Base-by-base conservation (phyloP, 1,140 invertebrate species). In the Drosophila punjabiensis region DNA sequence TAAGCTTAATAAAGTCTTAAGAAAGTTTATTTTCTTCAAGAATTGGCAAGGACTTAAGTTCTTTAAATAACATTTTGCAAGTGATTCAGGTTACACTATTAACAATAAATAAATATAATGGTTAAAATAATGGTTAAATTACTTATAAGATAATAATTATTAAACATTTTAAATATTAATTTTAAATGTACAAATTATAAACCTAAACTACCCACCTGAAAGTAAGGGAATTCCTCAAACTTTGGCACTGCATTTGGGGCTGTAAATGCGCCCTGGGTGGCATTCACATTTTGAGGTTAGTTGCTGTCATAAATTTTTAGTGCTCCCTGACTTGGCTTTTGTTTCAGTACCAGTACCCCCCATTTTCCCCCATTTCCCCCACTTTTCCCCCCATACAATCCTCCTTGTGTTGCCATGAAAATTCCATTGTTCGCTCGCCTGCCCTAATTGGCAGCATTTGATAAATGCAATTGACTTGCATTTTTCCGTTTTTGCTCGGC, bases 231-330 rank as follows among this genome's bases (percentile, higher is more conserved):
- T 43, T 8, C 16, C 35, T 48, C 53, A 79, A 90, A 85, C 56
- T 89, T 85, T 79, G 63, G 65, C 69, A 30, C 61, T 47, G 67
- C 85, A 69, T 63, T 80, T 69, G 39, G 60, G 71, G 70, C 67
- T 28, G 79, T 85, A 89, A 89, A 85, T 45, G 82, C 64, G 81
- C 52, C 74, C 74, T 63, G 85, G 62, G 55, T 71, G 75, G 69
- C 78, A 79, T 79, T 79, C 76, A 60, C 76, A 73, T 76, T 88
- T 85, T 89, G 86, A 81, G 85, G 86, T 89, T 89, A 90, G 82
- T 90, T 89, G 81, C 86, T 89, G 86, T 85, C 86, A 89, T 89
- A 89, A 90, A 90, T 89, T 89, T 89, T 90, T 82, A 89, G 70
- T 85, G 79, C 70, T 55, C 65, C 60, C 65, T 33, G 82, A 85